These are phyloP conservation scores for Arrhopalites spinosus DNA, from an alignment of 2,888 invertebrate species.

Conservation along the genomic window DNA sequence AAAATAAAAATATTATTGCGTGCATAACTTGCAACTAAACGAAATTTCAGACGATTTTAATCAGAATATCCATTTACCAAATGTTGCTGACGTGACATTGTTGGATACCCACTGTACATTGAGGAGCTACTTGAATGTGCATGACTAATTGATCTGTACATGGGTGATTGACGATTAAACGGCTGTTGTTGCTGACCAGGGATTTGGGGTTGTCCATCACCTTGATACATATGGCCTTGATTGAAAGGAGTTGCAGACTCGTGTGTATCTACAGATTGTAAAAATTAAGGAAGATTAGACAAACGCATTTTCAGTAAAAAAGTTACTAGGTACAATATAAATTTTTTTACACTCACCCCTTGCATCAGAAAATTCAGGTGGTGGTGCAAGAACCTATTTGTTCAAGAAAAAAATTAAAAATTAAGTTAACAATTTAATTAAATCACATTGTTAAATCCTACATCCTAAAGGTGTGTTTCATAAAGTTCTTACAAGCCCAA, in stretches of 20 bases:
- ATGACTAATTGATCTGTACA: slow-evolving; percentile 56
- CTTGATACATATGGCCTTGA: slow-evolving; percentile 44
- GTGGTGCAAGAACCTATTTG: slow-evolving; percentile 83
- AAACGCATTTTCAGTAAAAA: too few relatives aligned
- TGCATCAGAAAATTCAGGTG: slow-evolving; percentile 78
- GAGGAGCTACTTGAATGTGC: slow-evolving; percentile 54
- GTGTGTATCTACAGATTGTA: slow-evolving; percentile 34
- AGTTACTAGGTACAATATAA: too few relatives aligned
- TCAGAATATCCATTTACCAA: too few relatives aligned
- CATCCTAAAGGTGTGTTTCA: too few relatives aligned
- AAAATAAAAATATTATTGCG: too few relatives aligned
- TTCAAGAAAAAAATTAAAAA: too few relatives aligned
- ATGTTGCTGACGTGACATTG: slow-evolving; percentile 51
- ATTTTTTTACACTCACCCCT: slow-evolving; percentile 41
- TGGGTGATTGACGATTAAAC: slow-evolving; percentile 55
- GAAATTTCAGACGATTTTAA: too few relatives aligned
- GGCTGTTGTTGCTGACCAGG: slow-evolving; percentile 51
- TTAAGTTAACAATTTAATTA: too few relatives aligned
- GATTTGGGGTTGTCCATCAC: slow-evolving; percentile 12
- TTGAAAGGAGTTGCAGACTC: slow-evolving; percentile 55
- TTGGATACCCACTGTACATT: slow-evolving; percentile 56
- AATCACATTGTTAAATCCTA: too few relatives aligned
- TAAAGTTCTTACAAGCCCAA: slow-evolving; percentile 61
- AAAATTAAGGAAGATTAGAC: too few relatives aligned
- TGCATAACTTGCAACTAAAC: too few relatives aligned